phyloP scores from a whole-genome alignment of 2,888 invertebrate genomes.

The Sarcophaga carnaria region DNA sequence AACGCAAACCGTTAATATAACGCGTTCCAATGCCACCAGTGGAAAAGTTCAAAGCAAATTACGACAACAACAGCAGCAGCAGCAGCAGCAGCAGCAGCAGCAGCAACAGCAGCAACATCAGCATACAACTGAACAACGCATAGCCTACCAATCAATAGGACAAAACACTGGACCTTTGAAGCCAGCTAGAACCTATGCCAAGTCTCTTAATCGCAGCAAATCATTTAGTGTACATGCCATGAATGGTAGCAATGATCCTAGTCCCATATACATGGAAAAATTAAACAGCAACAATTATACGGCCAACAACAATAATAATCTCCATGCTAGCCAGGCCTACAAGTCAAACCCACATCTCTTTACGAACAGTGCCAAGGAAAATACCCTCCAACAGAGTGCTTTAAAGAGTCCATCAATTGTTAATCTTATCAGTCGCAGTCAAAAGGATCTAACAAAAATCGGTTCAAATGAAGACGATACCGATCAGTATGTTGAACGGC shows the following conservation, averaged over 20 bases:
- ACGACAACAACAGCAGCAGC: conserved; percentile 57
- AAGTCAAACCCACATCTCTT: conserved; percentile 89
- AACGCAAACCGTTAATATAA: conserved; percentile 63
- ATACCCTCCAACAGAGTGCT: conserved; percentile 79
- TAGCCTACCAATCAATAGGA: conserved; percentile 87
- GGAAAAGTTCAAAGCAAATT: conserved; percentile 64
- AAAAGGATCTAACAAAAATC: conserved; percentile 88
- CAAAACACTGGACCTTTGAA: conserved; percentile 86
- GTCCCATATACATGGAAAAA: conserved; percentile 81
- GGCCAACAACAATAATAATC: conserved; percentile 69
- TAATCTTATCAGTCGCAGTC: conserved; percentile 92
- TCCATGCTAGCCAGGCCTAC: conserved; percentile 83
- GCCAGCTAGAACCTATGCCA: conserved; percentile 89
- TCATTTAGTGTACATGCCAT: conserved; percentile 91
- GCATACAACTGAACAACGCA: conserved; percentile 79
- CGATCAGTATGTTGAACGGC: conserved; percentile 58
- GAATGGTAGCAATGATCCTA: conserved; percentile 82
- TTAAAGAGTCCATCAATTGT: conserved; percentile 92
- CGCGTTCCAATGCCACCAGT: conserved; percentile 55
- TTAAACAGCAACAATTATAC: conserved; percentile 78
- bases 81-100: not conserved
- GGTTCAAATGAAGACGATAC: conserved; percentile 74
- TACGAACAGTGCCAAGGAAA: conserved; percentile 73
- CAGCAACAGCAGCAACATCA: conserved; percentile 56
- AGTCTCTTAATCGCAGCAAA: conserved; percentile 90